These are phyloP conservation scores for Mycetomoellerius zeteki DNA, from an alignment of 1,140 invertebrate genomes.

Conservation along the genomic window DNA sequence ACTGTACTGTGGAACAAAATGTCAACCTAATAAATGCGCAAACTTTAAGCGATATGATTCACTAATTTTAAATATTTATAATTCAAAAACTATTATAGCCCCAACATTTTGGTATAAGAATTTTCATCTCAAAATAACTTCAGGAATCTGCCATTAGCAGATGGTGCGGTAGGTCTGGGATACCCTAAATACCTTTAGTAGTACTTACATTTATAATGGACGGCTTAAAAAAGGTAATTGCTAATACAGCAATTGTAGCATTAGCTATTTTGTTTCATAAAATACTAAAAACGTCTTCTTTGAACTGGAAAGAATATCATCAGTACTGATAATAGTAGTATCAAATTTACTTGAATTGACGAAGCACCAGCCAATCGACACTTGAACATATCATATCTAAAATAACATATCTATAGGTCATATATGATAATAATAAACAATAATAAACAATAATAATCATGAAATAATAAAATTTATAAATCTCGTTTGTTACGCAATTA, in stretches of 20 bases:
- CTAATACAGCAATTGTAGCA: neutral
- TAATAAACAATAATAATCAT: neutral
- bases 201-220: constrained; percentile 37
- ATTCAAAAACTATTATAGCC: too few relatives aligned
- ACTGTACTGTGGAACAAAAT: too few relatives aligned
- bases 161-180: too few relatives aligned
- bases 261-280: neutral
- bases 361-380: constrained; percentile 95
- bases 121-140: too few relatives aligned
- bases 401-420: constrained; percentile 32
- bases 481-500: constrained; percentile 1
- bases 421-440: constrained; percentile 14
- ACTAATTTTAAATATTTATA: too few relatives aligned
- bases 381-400: constrained; percentile 94
- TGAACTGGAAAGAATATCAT: constrained; percentile 73
- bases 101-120: too few relatives aligned
- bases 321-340: constrained; percentile 82
- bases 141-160: too few relatives aligned
- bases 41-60: too few relatives aligned
- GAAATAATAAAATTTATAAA: neutral
- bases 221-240: constrained; percentile 22
- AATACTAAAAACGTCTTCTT: constrained; percentile 62
- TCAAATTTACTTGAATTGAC: constrained; percentile 87
- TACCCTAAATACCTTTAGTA: neutral
- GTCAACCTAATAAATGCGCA: too few relatives aligned